phyloP scores from a whole-genome alignment of 2,888 invertebrate species.

The Aquatica leii region DNA sequence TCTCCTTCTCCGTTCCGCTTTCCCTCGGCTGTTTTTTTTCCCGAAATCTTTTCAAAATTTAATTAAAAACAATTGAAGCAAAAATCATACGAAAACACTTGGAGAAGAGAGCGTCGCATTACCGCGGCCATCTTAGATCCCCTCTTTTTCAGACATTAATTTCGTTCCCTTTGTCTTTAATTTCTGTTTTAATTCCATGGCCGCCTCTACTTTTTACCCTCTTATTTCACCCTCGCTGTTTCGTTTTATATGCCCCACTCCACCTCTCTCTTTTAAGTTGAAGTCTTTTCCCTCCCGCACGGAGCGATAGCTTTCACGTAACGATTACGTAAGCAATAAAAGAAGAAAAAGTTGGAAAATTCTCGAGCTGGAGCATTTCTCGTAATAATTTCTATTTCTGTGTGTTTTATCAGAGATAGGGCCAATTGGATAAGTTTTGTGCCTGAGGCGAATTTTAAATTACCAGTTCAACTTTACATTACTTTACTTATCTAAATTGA shows the following conservation, averaged over 20 bases:
- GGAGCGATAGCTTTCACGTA: not conserved
- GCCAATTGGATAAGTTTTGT: conserved; percentile 60
- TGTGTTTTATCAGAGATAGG: conserved; percentile 60
- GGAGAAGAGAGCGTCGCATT: too few relatives aligned
- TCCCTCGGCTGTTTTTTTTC: too few relatives aligned
- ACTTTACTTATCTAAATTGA: conserved; percentile 62
- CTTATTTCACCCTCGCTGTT: conserved; percentile 59
- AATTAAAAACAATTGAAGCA: too few relatives aligned
- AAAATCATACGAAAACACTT: too few relatives aligned
- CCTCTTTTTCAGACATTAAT: conserved; percentile 56
- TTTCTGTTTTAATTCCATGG: conserved; percentile 61
- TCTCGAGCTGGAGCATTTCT: conserved; percentile 29
- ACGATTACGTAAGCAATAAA: not conserved
- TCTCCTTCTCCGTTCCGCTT: too few relatives aligned
- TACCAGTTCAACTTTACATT: conserved; percentile 60
- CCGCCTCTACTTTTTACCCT: conserved; percentile 61
- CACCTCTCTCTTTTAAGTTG: conserved; percentile 38
- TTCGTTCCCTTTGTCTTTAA: conserved; percentile 62
- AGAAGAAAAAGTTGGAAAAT: conserved; percentile 29
- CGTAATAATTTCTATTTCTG: conserved; percentile 58
- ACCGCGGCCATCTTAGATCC: conserved; percentile 53
- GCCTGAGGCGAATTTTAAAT: conserved; percentile 61
- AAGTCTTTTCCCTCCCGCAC: not conserved
- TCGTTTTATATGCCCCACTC: conserved; percentile 41
- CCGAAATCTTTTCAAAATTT: too few relatives aligned